Evolutionary conservation across 2,888 invertebrate genomes (phyloP).

Genomic region (Teleiodes luculella): DNA sequence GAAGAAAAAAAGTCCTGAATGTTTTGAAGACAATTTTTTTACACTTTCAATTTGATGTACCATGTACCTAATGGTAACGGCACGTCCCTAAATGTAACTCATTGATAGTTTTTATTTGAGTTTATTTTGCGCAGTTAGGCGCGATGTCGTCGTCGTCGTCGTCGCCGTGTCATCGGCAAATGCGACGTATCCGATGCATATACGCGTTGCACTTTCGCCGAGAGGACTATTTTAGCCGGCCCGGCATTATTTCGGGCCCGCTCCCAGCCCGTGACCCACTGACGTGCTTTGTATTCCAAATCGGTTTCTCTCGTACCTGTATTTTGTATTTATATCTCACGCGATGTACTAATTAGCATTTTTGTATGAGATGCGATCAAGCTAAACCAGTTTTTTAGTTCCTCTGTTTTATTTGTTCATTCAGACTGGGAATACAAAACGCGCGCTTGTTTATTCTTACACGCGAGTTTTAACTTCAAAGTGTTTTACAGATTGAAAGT

Average conservation of each 20-base stretch:
- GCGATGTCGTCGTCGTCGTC: background rate
- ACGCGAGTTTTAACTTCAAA: background rate
- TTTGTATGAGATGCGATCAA: conserved; percentile 12
- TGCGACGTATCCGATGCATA: conserved; percentile 10
- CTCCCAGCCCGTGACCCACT: conserved; percentile 66
- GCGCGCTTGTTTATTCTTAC: conserved; percentile 5
- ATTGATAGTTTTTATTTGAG: too few relatives aligned
- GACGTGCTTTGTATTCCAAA: conserved; percentile 56
- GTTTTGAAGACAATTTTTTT: too few relatives aligned
- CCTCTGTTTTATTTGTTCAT: conserved; percentile 11
- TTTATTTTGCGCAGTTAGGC: too few relatives aligned
- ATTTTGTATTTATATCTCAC: conserved; percentile 41
- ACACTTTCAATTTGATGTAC: too few relatives aligned
- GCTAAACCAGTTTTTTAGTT: conserved; percentile 14
- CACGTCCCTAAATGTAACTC: too few relatives aligned
- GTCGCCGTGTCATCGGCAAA: background rate
- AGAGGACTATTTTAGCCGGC: conserved; percentile 52
- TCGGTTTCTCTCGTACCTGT: conserved; percentile 44
- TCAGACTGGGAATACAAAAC: conserved; percentile 4
- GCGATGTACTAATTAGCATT: conserved; percentile 16
- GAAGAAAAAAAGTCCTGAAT: too few relatives aligned
- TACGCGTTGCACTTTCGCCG: conserved; percentile 39
- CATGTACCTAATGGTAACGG: too few relatives aligned
- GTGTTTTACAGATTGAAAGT: background rate
- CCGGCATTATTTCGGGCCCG: conserved; percentile 56